Evolutionary conservation across 2,113 vertebrate genomes (phyloP).

Genomic region (Scortum barcoo): DNA sequence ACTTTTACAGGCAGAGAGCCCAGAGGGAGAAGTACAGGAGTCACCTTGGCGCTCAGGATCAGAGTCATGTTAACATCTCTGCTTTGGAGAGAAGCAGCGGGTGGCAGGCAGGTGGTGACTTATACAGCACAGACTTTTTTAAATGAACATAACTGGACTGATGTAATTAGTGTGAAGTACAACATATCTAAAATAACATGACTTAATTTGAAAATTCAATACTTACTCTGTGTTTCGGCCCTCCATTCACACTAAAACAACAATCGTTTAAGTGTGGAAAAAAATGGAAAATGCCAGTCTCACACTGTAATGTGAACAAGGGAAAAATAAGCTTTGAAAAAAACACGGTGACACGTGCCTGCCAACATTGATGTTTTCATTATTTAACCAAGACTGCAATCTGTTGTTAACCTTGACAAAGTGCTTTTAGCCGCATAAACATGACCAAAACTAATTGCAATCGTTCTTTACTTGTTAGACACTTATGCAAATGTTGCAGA

Average conservation of each 20-base stretch:
- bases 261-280: no score
- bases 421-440: neutral
- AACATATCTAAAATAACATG: neutral
- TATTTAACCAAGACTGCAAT: neutral
- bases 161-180: neutral
- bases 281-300: no score
- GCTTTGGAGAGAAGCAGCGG: constrained; percentile 4
- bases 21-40: constrained; percentile 4
- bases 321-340: no score
- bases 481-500: neutral
- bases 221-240: neutral
- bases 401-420: neutral
- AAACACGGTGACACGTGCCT: no score
- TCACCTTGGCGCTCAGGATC: constrained; percentile 43
- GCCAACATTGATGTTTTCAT: neutral
- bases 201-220: neutral
- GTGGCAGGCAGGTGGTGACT: neutral
- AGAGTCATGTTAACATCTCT: constrained; percentile 24
- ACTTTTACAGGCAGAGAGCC: constrained; percentile 26
- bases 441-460: neutral
- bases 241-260: neutral
- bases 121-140: neutral
- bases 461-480: neutral
- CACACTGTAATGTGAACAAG: no score
- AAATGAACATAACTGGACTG: neutral